Percentiles rank a stretch among this genome's conserved stretches.
Conservation (phyloP, 2,113 vertebrate genomes). For the Corydoras sp. region DNA sequence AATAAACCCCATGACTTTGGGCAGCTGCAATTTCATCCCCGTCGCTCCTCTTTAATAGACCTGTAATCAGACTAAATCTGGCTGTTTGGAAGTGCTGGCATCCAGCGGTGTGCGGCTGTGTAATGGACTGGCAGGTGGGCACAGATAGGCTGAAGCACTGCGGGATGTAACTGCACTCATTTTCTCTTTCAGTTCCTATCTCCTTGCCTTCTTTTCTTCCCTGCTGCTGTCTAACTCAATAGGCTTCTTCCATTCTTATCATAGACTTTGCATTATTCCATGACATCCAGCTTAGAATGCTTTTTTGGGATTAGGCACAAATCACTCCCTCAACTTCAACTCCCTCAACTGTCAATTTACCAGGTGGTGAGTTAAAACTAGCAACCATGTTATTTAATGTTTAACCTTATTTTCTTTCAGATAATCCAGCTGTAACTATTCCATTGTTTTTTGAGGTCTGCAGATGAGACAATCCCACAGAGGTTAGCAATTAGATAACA, state of each 20-base stretch:
- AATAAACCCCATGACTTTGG: conserved; percentile 4
- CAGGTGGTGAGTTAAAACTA: too few species aligned
- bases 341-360: too few species aligned
- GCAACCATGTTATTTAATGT: too few species aligned
- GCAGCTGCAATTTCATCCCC: conserved; percentile 19
- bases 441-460: too few species aligned
- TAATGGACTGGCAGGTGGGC: conserved; percentile 29
- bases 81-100: conserved; percentile 1
- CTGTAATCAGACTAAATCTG: conserved; percentile 41
- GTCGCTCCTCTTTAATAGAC: conserved; percentile 32
- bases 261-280: not conserved
- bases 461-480: too few species aligned
- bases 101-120: conserved; percentile 2
- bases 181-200: conserved; percentile 15
- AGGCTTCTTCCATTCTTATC: not conserved
- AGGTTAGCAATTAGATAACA: too few species aligned
- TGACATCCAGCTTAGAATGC: too few species aligned
- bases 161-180: conserved; percentile 38
- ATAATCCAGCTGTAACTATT: too few species aligned
- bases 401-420: too few species aligned
- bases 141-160: conserved; percentile 25
- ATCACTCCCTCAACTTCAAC: too few species aligned
- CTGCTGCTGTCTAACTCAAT: not conserved
- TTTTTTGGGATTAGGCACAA: too few species aligned
- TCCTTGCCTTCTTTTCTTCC: conserved; percentile 1